Percentiles rank a stretch among this genome's conserved stretches.
Conservation (phyloP, 2,888 invertebrate species). For the Baccha elongata region DNA sequence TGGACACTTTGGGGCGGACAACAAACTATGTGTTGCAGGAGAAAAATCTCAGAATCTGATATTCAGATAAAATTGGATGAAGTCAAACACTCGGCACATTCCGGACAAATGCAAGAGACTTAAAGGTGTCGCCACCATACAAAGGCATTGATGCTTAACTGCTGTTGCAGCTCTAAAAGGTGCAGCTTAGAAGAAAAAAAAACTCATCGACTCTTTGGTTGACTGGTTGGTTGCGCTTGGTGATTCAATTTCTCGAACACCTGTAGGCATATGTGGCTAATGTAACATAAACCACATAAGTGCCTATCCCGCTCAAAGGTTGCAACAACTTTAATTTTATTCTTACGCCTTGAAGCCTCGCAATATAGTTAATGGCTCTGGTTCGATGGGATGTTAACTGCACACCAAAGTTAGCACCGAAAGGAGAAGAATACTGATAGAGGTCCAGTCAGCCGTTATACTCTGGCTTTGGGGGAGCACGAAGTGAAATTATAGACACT, state of each 20-base stretch:
- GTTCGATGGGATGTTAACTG: conserved; percentile 25
- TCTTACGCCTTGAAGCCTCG: conserved; percentile 66
- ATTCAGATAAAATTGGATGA: conserved; percentile 68
- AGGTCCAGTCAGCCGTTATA: conserved; percentile 56
- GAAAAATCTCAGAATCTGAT: conserved; percentile 68
- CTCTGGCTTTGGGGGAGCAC: conserved; percentile 69
- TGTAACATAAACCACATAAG: conserved; percentile 74
- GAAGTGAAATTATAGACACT: conserved; percentile 73
- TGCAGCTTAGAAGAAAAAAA: conserved; percentile 59
- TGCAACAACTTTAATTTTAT: conserved; percentile 70
- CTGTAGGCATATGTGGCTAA: conserved; percentile 73
- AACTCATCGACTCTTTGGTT: conserved; percentile 38
- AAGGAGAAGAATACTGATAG: conserved; percentile 37
- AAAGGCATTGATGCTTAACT: not conserved
- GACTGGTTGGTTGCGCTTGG: conserved; percentile 36
- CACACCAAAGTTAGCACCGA: not conserved
- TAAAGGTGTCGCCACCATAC: conserved; percentile 62
- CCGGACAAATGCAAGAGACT: conserved; percentile 36
- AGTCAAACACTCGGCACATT: conserved; percentile 67
- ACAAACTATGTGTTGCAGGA: conserved; percentile 17
- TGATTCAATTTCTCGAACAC: conserved; percentile 73
- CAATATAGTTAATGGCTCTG: conserved; percentile 67
- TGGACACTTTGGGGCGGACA: conserved; percentile 70
- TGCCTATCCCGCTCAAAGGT: conserved; percentile 73
- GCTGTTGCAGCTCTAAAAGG: conserved; percentile 39